Conservation (phyloP, 2,113 vertebrate genomes). For the Trematomus loennbergii region DNA sequence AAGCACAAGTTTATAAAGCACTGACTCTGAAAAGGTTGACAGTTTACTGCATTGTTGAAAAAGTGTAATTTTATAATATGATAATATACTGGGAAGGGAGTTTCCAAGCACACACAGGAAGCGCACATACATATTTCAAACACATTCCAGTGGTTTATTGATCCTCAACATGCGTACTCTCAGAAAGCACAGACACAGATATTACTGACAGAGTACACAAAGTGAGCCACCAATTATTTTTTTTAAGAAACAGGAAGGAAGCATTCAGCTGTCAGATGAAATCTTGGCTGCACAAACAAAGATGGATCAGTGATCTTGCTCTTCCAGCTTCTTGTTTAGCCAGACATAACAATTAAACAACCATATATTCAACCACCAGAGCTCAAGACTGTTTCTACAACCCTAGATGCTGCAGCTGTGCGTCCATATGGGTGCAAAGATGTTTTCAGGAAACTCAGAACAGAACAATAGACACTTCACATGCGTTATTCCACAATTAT, state of each 20-base stretch:
- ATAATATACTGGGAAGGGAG: constrained; percentile 1
- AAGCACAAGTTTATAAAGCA: constrained; percentile 38
- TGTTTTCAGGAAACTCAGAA: constrained; percentile 24
- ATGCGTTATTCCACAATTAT: constrained; percentile 48
- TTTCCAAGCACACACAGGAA: constrained; percentile 26
- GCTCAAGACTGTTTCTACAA: constrained; percentile 83
- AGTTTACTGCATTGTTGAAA: constrained; percentile 25
- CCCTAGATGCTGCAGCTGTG: constrained; percentile 80
- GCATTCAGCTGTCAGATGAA: constrained; percentile 32
- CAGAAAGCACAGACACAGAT: constrained; percentile 39
- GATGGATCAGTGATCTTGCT: constrained; percentile 22
- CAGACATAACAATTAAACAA: constrained; percentile 45
- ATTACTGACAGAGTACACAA: constrained; percentile 31
- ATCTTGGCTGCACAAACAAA: constrained; percentile 39
- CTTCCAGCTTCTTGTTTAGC: constrained; percentile 49
- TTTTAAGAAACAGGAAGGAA: not conserved
- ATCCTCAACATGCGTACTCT: constrained; percentile 16
- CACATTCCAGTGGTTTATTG: constrained; percentile 47
- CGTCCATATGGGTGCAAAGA: constrained; percentile 39
- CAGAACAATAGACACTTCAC: constrained; percentile 33
- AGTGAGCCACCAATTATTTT: not conserved
- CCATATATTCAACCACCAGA: constrained; percentile 60
- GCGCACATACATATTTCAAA: constrained; percentile 31
- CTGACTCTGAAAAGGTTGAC: constrained; percentile 34
- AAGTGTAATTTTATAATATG: constrained; percentile 19